Base-by-base conservation (phyloP, 2,797 vertebrate species). In the Pyrocephalus nanus region DNA sequence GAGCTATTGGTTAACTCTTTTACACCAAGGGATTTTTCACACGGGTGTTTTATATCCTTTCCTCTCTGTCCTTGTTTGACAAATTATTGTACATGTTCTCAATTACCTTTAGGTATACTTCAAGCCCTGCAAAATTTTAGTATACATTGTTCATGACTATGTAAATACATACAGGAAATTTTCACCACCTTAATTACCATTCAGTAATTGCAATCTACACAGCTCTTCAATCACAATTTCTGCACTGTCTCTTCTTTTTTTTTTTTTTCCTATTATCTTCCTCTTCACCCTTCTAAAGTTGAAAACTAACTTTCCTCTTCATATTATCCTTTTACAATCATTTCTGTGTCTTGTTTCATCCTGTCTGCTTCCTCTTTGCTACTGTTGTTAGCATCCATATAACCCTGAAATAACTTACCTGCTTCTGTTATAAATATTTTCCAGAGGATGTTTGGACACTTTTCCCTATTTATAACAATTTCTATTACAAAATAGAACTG, bases 181-280 rank as follows among this genome's bases (percentile, higher is more conserved):
- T 91, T 81, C 36, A 78, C 17, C 32, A 48, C 45, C 58, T 73
- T 92, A 78, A 80, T 83, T 93, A 74, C 38, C 18, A 26, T 67
- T 50, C 14, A 8, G 25, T 90, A 90, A 77, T 57, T 88, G 42
- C 50, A 88, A 67, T 83, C 29, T 57, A 67, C 34, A 71, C 43
- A 86, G 57, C 13, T 93, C 70, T 92, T 92, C 62, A 84, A 64
- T 82, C 67, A 85, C 36, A 86, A 25, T 70, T 93, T 92, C 67
- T 85, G 8, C 7, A 50, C 29, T 70, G 11, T 36, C 47, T 78
- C 26, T 60, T 85, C 45, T 64, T 7, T 53, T 77, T 88, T 53
- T 77, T 88, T 42, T 42, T 80, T 88, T 70, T 65, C 15, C 4
- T 66, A 8, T 70, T 74, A 47, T 51, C 6, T 74, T 95, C 22